Base-by-base conservation (phyloP, 2,113 vertebrate genomes). In the Columba livia region DNA sequence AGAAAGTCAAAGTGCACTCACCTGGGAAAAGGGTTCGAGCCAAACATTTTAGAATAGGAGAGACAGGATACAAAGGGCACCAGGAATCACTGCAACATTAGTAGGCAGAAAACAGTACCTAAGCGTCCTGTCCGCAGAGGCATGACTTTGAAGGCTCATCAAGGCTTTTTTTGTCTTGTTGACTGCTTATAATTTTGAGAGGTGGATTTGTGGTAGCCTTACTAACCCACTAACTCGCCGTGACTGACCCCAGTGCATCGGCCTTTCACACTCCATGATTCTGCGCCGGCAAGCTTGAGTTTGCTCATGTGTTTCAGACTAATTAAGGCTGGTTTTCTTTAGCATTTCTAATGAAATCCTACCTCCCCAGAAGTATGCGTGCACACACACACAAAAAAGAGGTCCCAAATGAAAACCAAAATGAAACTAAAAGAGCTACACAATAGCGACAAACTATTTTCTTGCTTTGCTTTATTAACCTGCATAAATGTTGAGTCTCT, bases 251-350 rank as follows among this genome's bases (percentile, higher is more conserved):
- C 95, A 85, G 86, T 90, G 87, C 89, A 84, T 96, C 25, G 11
- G 94, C 74, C 93, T 97, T 94, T 97, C 92, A 97, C 95, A 90
- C 93, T 94, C 56, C 93, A 90, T 88, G 85, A 95, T 64, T 97
- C 87, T 89, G 91, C 47, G 89, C 92, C 96, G 96, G 93, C 72
- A 93, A 93, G 91, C 88, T 90, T 87, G 95, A 89, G 93, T 96
- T 96, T 97, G 97, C 95, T 98, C 96, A 77, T 96, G 96, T 97
- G 96, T 96, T 97, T 97, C 96, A 87, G 88, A 44, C 89, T 97
- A 95, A 97, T 97, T 98, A 96, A 97, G 88, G 65, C 17, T 93
- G 89, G 94, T 96, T 97, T 97, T 94, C 91, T 94, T 96, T 40
- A 97, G 88, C 93, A 89, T 97, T 97, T 96, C 80, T 95, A 85